A percentile compares a stretch with the other conserved stretches of the same genome.
These are phyloP conservation scores for Syndactyla subalaris DNA, from an alignment of 2,797 vertebrate genomes.

Conservation along the genomic window DNA sequence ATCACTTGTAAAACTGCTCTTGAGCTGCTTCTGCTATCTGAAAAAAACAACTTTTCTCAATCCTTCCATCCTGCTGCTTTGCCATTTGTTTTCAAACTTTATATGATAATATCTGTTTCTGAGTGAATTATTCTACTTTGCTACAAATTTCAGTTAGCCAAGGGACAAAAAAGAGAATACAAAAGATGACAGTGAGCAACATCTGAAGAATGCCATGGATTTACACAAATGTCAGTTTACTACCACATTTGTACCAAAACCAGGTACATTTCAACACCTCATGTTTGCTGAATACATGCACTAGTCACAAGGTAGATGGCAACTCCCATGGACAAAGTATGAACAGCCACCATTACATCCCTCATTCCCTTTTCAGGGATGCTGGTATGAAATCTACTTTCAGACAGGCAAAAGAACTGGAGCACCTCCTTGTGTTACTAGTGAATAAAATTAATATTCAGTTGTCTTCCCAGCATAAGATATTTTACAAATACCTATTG, in stretches of 20 bases:
- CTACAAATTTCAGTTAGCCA: background rate
- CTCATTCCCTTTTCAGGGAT: background rate
- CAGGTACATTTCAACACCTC: background rate
- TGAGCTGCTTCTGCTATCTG: background rate
- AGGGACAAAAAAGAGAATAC: background rate
- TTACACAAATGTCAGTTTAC: background rate
- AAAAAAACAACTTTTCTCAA: background rate
- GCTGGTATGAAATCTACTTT: background rate
- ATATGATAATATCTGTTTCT: background rate
- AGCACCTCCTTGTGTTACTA: background rate
- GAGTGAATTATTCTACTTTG: background rate
- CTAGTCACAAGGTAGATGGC: background rate
- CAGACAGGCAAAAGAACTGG: background rate
- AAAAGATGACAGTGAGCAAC: background rate
- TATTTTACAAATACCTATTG: background rate
- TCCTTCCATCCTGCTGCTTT: background rate
- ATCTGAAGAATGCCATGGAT: background rate
- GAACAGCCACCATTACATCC: background rate
- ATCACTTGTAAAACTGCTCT: background rate
- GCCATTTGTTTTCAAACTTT: background rate
- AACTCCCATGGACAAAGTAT: background rate
- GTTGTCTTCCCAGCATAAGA: background rate
- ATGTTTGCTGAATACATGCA: background rate
- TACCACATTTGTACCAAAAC: background rate
- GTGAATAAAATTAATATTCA: background rate